Percentiles rank a stretch among this genome's conserved stretches.
Evolutionary conservation across 2,797 vertebrate genomes (phyloP).

Genomic region (Rhabdophis nuchalis): DNA sequence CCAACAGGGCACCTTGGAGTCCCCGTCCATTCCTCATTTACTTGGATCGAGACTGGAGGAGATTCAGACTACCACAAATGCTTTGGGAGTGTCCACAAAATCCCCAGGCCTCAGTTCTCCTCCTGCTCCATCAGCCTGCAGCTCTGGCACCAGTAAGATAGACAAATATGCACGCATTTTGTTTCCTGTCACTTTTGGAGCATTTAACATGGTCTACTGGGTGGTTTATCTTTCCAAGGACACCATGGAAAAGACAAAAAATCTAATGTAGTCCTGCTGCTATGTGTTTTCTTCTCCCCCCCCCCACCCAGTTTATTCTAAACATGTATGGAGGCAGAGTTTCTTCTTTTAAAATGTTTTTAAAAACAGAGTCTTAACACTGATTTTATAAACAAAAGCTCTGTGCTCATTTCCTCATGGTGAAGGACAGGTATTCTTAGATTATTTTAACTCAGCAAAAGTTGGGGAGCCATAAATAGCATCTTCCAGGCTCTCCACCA

Average conservation of each 20-base stretch:
- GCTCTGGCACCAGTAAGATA: conserved; percentile 95
- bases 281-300: conserved; percentile 65
- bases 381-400: conserved; percentile 66
- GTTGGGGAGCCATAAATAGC: conserved; percentile 34
- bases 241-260: conserved; percentile 86
- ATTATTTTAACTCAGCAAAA: conserved; percentile 44
- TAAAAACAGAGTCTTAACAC: conserved; percentile 66
- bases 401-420: conserved; percentile 63
- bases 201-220: conserved; percentile 99
- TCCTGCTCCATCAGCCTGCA: conserved; percentile 69
- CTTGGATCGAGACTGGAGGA: conserved; percentile 86
- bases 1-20: conserved; percentile 64
- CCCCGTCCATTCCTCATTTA: conserved; percentile 79
- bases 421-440: conserved; percentile 62
- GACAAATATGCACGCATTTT: conserved; percentile 98
- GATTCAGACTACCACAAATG: conserved; percentile 81
- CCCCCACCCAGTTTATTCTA: conserved; percentile 65
- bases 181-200: conserved; percentile 95
- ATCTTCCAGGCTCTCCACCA: conserved; percentile 51
- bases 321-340: conserved; percentile 69
- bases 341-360: conserved; percentile 74
- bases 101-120: conserved; percentile 70
- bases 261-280: conserved; percentile 75
- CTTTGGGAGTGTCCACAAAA: conserved; percentile 71
- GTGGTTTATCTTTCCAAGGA: conserved; percentile 99